Percentiles rank a stretch among this genome's conserved stretches.
These are phyloP conservation scores for Limosa lapponica DNA, from an alignment of 2,797 vertebrate genomes.

Conservation along the genomic window DNA sequence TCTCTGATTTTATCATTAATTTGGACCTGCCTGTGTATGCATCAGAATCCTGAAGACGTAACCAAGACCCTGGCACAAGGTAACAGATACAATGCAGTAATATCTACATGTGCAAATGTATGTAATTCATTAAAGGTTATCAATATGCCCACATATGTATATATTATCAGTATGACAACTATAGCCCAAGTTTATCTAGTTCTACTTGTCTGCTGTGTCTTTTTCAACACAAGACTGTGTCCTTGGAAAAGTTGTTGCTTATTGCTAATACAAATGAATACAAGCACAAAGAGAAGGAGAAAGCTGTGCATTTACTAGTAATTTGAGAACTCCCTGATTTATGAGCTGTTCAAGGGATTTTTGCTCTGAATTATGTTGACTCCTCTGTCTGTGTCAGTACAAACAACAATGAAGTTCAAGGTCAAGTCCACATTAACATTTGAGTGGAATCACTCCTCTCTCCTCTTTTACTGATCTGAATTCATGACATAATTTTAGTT, in stretches of 20 bases:
- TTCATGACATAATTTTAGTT: not conserved
- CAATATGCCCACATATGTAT: not conserved
- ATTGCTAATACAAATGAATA: not conserved
- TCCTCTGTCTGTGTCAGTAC: not conserved
- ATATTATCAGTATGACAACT: not conserved
- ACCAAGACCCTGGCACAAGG: not conserved
- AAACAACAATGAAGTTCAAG: not conserved
- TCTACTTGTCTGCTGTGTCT: not conserved
- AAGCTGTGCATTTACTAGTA: not conserved
- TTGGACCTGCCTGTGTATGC: not conserved
- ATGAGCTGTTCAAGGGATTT: not conserved
- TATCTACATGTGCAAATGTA: not conserved
- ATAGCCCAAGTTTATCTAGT: not conserved
- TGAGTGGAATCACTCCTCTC: not conserved
- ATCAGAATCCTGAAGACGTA: not conserved
- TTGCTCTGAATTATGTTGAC: not conserved
- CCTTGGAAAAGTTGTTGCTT: not conserved
- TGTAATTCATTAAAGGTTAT: not conserved
- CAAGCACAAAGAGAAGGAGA: not conserved
- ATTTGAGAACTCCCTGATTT: not conserved
- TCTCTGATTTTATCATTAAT: not conserved
- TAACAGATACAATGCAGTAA: not conserved
- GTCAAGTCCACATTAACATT: not conserved
- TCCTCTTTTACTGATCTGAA: not conserved
- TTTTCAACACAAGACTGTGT: not conserved